phyloP scores from a whole-genome alignment of 2,113 vertebrate genomes.

The Cottus gobio region DNA sequence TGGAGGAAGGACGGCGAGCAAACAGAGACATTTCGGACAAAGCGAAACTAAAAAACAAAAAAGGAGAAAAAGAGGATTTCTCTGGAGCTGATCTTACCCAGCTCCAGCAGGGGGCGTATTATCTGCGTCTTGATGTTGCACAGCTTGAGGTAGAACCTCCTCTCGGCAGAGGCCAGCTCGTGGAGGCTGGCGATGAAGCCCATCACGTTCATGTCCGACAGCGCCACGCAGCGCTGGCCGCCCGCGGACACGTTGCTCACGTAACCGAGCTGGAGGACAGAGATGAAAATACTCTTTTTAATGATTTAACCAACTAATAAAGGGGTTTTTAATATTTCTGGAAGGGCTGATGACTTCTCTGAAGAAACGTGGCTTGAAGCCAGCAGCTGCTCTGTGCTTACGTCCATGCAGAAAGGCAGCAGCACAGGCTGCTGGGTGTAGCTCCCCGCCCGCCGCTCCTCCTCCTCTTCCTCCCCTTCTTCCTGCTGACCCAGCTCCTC shows the following conservation, averaged over 20 bases:
- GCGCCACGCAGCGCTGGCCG: slow-evolving; percentile 85
- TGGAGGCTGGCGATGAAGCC: slow-evolving; percentile 95
- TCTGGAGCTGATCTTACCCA: slow-evolving; percentile 82
- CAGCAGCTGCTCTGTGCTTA: slow-evolving; percentile 65
- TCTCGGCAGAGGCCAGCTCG: slow-evolving; percentile 93
- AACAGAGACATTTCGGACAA: not conserved
- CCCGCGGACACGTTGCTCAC: slow-evolving; percentile 91
- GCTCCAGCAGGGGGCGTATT: slow-evolving; percentile 91
- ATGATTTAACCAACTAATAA: too few relatives aligned
- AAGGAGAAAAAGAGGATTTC: not conserved
- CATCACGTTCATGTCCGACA: slow-evolving; percentile 93
- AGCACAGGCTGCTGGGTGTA: slow-evolving; percentile 87
- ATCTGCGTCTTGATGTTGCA: slow-evolving; percentile 90
- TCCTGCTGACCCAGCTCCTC: slow-evolving; percentile 65
- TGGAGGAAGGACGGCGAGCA: slow-evolving; percentile 59
- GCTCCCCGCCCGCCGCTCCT: slow-evolving; percentile 67
- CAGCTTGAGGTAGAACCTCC: slow-evolving; percentile 92
- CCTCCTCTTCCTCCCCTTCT: slow-evolving; percentile 53
- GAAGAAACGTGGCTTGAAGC: too few relatives aligned
- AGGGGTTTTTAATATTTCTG: too few relatives aligned
- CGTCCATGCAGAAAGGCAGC: slow-evolving; percentile 90
- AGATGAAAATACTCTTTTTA: not conserved
- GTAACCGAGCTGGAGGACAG: slow-evolving; percentile 88
- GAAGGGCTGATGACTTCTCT: too few relatives aligned
- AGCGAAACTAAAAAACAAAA: too few relatives aligned